phyloP scores from a whole-genome alignment of 2,113 vertebrate species.

The Alethe diademata region DNA sequence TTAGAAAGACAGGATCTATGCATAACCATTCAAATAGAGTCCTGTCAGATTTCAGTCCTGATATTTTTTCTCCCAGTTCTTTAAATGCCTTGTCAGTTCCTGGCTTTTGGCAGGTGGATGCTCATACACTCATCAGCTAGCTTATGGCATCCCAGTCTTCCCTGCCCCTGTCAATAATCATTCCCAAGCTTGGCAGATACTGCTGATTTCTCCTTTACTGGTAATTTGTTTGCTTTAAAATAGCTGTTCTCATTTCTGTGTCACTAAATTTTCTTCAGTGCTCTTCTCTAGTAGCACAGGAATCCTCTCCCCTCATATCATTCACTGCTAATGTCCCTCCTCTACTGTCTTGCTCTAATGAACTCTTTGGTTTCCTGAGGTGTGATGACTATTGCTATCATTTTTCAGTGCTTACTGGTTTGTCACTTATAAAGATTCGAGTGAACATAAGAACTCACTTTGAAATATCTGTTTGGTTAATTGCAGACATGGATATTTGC shows the following conservation, averaged over 20 bases:
- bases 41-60: neutral
- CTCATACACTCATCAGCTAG: neutral
- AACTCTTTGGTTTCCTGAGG: neutral
- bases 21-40: neutral
- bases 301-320: neutral
- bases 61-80: neutral
- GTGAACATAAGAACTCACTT: neutral
- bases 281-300: neutral
- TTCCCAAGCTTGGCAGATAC: neutral
- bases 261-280: neutral
- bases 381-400: neutral
- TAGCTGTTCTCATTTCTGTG: neutral
- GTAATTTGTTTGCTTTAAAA: neutral
- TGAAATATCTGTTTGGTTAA: neutral
- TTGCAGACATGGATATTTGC: rapidly evolving
- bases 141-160: neutral
- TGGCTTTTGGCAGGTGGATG: neutral
- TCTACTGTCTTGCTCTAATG: neutral
- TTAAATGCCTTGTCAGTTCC: conserved; percentile 21
- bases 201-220: neutral
- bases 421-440: neutral
- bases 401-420: neutral
- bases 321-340: neutral
- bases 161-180: neutral
- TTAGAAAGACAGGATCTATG: neutral